Conservation (phyloP, 1,140 invertebrate species). For the Wasmannia auropunctata region DNA sequence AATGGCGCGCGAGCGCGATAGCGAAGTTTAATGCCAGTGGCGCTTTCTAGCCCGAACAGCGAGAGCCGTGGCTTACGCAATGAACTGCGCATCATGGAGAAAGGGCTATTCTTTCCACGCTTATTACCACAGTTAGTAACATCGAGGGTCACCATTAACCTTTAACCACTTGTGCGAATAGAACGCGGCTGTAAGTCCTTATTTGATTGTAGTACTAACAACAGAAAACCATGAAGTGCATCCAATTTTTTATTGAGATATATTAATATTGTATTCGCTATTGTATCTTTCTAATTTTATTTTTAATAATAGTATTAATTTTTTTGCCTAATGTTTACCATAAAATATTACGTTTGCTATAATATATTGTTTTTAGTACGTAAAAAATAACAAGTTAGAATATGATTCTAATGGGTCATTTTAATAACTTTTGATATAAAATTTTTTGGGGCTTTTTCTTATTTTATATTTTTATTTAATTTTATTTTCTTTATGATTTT, state of each 20-base stretch:
- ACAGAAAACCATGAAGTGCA: not conserved
- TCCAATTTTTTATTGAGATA: not conserved
- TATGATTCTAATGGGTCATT: not conserved
- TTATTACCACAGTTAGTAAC: not conserved
- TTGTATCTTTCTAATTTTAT: not conserved
- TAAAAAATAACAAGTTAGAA: not conserved
- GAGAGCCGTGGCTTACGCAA: conserved; percentile 71
- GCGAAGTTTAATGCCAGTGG: conserved; percentile 63
- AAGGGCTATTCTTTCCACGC: not conserved
- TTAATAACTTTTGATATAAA: not conserved
- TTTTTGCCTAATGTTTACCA: not conserved
- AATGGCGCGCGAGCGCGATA: conserved; percentile 79
- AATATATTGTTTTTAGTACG: not conserved
- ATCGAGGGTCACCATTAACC: not conserved
- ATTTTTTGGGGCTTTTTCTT: not conserved
- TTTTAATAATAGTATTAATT: not conserved
- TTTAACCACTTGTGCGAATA: not conserved
- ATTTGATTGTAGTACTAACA: not conserved
- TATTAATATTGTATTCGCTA: not conserved
- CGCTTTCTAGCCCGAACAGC: conserved; percentile 54
- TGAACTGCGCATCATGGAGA: not conserved
- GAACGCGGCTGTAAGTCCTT: not conserved
- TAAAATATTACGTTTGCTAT: too few relatives aligned
- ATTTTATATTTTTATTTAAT: not conserved
- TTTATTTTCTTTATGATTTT: not conserved